These are phyloP conservation scores for Neodiprion virginianus DNA, from an alignment of 1,140 invertebrate genomes.

Conservation along the genomic window DNA sequence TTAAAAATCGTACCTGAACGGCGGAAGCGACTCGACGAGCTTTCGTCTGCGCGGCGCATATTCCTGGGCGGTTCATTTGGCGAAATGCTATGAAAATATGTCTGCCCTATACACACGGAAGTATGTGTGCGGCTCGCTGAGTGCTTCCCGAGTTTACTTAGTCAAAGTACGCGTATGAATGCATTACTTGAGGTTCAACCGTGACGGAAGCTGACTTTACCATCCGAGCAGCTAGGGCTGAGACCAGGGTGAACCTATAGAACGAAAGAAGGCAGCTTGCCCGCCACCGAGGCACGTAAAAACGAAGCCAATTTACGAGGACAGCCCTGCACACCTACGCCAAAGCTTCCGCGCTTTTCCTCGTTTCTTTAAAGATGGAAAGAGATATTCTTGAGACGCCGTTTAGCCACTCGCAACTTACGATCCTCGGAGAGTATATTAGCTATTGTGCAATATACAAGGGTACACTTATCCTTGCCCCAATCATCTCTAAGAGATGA, in stretches of 20 bases:
- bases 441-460: no score
- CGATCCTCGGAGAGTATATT: no score
- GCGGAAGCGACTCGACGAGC: background rate
- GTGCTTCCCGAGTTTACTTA: conserved; percentile 31
- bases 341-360: no score
- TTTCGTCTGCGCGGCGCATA: background rate
- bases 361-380: no score
- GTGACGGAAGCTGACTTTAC: background rate
- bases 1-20: no score
- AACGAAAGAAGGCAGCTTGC: background rate
- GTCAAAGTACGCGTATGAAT: conserved; percentile 35
- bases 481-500: no score
- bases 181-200: conserved; percentile 27
- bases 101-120: conserved; percentile 1
- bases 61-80: conserved; percentile 11
- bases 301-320: background rate
- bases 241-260: background rate
- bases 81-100: conserved; percentile 17
- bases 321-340: no score
- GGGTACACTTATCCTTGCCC: no score
- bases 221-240: background rate
- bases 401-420: no score
- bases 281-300: background rate
- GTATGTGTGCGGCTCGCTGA: background rate
- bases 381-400: no score